Evolutionary conservation across 2,113 vertebrate genomes (phyloP).

Genomic region (Cavia porcellus): DNA sequence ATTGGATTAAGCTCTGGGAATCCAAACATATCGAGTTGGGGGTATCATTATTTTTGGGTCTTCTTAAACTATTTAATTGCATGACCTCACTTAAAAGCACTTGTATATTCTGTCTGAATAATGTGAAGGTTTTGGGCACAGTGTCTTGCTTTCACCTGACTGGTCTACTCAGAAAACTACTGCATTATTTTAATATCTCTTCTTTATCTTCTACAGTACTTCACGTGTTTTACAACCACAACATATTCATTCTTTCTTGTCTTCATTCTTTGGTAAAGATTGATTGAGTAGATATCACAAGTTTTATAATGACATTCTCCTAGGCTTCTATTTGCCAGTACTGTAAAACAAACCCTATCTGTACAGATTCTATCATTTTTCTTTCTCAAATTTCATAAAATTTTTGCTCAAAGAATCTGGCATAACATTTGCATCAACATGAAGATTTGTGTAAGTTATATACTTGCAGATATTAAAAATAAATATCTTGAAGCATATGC

Average conservation of each 20-base stretch:
- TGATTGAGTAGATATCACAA: background rate
- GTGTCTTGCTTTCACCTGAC: background rate
- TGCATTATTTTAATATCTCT: background rate
- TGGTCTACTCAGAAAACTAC: background rate
- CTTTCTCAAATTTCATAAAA: background rate
- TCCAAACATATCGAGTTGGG: background rate
- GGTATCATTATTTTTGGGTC: background rate
- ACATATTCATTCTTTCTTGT: conserved; percentile 7
- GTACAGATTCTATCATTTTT: background rate
- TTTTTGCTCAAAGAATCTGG: background rate
- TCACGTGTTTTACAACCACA: conserved; percentile 8
- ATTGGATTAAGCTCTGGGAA: background rate
- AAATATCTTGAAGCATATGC: background rate
- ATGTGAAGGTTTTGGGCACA: background rate
- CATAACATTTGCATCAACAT: conserved; percentile 26
- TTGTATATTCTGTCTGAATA: background rate
- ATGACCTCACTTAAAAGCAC: background rate
- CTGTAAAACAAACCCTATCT: background rate
- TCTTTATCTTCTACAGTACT: background rate
- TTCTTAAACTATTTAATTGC: background rate
- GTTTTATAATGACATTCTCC: background rate
- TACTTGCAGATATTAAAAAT: background rate
- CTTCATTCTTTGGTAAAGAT: background rate
- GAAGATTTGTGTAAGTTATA: conserved; percentile 11
- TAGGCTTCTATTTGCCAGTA: background rate